phyloP scores from a whole-genome alignment of 2,888 invertebrate species.

The Asteroscopus sphinx region DNA sequence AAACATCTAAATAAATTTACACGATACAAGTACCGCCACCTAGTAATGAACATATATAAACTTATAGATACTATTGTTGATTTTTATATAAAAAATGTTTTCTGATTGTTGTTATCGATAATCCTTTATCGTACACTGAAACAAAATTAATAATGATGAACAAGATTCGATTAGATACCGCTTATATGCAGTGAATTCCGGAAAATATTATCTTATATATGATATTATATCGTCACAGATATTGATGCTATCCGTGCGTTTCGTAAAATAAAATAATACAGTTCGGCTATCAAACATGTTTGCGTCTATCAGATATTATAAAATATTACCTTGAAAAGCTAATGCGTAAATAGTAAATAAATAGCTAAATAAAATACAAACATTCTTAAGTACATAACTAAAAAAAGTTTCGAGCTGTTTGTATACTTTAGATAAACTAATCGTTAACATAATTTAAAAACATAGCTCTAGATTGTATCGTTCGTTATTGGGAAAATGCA shows the following conservation, averaged over 20 bases:
- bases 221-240: slow-evolving; percentile 27
- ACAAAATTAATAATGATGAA: slow-evolving; percentile 35
- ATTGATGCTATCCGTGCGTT: slow-evolving; percentile 6
- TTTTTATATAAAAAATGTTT: slow-evolving; percentile 17
- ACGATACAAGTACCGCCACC: slow-evolving; percentile 9
- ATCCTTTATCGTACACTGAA: slow-evolving; percentile 28
- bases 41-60: neutral
- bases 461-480: neutral
- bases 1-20: too few relatives aligned
- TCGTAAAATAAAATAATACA: slow-evolving; percentile 1
- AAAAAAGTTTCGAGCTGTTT: too few relatives aligned
- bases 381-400: too few relatives aligned
- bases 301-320: too few relatives aligned
- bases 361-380: too few relatives aligned
- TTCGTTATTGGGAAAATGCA: slow-evolving; percentile 3
- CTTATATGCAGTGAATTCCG: slow-evolving; percentile 12
- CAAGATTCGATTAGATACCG: slow-evolving; percentile 36
- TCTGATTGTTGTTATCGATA: slow-evolving; percentile 21
- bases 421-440: neutral
- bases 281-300: slow-evolving; percentile 1
- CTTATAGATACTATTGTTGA: neutral
- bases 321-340: too few relatives aligned
- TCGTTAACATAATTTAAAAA: neutral
- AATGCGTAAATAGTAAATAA: too few relatives aligned
- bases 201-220: slow-evolving; percentile 27